Percentiles rank a stretch among this genome's conserved stretches.
Conservation (phyloP, 2,888 invertebrate species). For the Helleia helle region DNA sequence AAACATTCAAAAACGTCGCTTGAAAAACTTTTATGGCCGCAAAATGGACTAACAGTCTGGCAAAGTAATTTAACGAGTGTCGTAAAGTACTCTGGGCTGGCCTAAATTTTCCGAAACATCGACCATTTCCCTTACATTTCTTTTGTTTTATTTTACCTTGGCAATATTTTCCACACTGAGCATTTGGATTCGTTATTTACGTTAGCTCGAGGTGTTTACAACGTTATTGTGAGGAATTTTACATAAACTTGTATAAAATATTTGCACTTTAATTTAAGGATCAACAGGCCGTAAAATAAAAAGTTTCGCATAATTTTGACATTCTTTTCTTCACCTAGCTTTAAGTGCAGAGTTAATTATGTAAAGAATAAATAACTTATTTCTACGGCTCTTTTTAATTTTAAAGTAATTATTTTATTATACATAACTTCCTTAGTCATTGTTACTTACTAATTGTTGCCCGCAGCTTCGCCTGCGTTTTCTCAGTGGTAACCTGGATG, state of each 20-base stretch:
- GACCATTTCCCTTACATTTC: slow-evolving; percentile 17
- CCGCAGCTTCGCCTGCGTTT: too few species aligned
- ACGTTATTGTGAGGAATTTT: neutral
- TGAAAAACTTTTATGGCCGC: slow-evolving; percentile 23
- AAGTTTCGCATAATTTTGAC: too few species aligned
- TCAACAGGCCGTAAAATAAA: too few species aligned
- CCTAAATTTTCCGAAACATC: slow-evolving; percentile 21
- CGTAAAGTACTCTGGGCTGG: slow-evolving; percentile 22
- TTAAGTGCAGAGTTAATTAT: too few species aligned
- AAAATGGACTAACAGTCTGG: slow-evolving; percentile 23
- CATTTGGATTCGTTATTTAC: neutral
- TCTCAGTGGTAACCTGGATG: too few species aligned
- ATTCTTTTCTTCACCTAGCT: too few species aligned
- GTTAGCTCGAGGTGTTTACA: neutral
- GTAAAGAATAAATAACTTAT: too few species aligned
- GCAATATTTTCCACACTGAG: slow-evolving; percentile 7
- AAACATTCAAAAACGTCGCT: slow-evolving; percentile 21
- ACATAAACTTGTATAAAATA: neutral
- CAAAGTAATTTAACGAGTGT: slow-evolving; percentile 23
- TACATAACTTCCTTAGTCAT: too few species aligned
- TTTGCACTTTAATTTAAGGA: too few species aligned
- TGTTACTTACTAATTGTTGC: too few species aligned
- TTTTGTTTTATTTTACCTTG: slow-evolving; percentile 18
- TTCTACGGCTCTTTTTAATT: too few species aligned
- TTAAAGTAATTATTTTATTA: too few species aligned